Conservation (phyloP, 2,797 vertebrate species). For the Ceryle rudis region DNA sequence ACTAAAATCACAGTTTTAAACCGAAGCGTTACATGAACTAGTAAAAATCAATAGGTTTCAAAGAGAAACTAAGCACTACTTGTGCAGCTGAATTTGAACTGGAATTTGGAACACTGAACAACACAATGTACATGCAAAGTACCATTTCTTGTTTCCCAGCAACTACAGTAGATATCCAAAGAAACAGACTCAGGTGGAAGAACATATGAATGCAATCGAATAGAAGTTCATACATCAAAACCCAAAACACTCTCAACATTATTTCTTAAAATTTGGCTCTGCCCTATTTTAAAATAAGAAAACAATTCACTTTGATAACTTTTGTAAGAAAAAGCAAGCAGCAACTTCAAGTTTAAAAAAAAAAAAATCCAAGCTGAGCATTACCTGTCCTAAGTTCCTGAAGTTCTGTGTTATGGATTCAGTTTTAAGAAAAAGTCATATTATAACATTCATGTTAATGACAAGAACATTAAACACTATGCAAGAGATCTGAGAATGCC, state of each 20-base stretch:
- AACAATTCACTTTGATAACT: background rate
- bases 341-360: background rate
- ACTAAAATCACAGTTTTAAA: background rate
- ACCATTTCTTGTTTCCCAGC: background rate
- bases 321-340: background rate
- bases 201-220: background rate
- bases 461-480: background rate
- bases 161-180: background rate
- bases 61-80: background rate
- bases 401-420: background rate
- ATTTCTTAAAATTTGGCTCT: background rate
- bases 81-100: background rate
- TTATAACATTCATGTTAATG: background rate
- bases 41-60: background rate
- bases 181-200: background rate
- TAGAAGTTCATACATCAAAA: background rate
- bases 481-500: background rate
- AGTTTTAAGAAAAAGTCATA: background rate
- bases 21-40: background rate
- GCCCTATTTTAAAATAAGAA: background rate
- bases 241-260: background rate
- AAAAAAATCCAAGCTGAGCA: background rate
- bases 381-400: background rate
- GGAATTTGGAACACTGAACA: background rate
- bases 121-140: background rate